Conservation (phyloP, 2,888 invertebrate genomes). For the Orchesella flavescens region DNA sequence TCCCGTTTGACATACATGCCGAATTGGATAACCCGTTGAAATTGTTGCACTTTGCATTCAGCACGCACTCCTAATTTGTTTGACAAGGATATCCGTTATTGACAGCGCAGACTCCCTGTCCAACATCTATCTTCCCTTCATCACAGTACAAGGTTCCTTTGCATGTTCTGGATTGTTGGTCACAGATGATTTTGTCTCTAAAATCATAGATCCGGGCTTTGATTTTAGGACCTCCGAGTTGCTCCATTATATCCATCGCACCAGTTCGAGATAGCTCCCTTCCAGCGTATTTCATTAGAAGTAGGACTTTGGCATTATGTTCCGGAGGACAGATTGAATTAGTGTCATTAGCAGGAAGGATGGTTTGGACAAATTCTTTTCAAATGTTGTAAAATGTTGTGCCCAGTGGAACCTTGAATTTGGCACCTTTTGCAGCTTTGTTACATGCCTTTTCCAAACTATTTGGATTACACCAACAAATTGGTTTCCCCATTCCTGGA, state of each 20-base stretch:
- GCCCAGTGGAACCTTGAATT: background rate
- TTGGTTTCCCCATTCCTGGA: slow-evolving; percentile 26
- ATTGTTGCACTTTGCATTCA: background rate
- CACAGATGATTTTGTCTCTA: background rate
- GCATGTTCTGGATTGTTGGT: background rate
- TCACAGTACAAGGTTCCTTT: background rate
- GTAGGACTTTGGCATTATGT: background rate
- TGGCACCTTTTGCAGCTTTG: background rate
- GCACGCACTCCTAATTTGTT: background rate
- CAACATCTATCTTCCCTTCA: slow-evolving; percentile 2
- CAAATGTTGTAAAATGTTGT: background rate
- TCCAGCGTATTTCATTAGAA: background rate
- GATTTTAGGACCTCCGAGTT: background rate
- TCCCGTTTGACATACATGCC: background rate
- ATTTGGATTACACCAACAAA: slow-evolving; percentile 33
- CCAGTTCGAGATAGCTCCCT: background rate
- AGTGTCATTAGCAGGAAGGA: background rate
- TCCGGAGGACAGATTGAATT: background rate
- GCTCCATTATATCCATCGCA: background rate
- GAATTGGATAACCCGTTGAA: background rate
- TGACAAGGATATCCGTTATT: slow-evolving; percentile 4
- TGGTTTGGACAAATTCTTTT: background rate
- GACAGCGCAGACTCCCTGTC: slow-evolving; percentile 19
- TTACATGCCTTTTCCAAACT: background rate
- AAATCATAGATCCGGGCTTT: background rate